Conservation (phyloP, 2,797 vertebrate species). For the Champsocephalus gunnari region DNA sequence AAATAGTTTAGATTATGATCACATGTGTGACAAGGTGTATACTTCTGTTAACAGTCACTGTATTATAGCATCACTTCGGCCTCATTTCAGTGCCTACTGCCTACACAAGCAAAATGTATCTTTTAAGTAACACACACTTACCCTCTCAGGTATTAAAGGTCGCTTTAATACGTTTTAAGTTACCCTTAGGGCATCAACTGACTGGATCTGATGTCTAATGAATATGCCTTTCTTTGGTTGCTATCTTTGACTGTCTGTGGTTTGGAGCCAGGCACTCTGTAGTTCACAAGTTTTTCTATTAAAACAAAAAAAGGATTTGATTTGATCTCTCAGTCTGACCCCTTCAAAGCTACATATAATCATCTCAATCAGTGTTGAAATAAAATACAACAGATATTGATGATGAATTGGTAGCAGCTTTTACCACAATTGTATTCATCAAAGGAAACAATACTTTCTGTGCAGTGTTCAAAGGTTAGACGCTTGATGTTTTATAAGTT, state of each 20-base stretch:
- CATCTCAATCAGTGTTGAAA: not conserved
- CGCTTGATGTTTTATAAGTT: not conserved
- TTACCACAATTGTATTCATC: not conserved
- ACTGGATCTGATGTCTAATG: too few relatives aligned
- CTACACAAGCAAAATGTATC: not conserved
- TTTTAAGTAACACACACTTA: not conserved
- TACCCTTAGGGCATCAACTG: not conserved
- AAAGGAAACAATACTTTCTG: not conserved
- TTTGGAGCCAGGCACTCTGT: too few relatives aligned
- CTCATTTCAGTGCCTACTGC: not conserved
- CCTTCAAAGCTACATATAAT: too few relatives aligned
- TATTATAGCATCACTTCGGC: not conserved
- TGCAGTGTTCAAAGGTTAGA: not conserved
- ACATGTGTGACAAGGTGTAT: not conserved
- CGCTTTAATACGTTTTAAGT: not conserved
- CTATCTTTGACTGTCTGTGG: too few relatives aligned
- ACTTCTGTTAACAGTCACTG: not conserved
- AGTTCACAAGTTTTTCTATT: too few relatives aligned
- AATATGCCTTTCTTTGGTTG: too few relatives aligned
- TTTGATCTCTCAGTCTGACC: too few relatives aligned
- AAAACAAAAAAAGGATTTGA: too few relatives aligned
- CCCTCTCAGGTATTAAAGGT: not conserved
- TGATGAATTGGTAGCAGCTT: too few relatives aligned
- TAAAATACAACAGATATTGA: not conserved
- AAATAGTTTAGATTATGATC: not conserved